These are phyloP conservation scores for Pristis pectinata DNA, from an alignment of 2,797 vertebrate species.

Conservation along the genomic window DNA sequence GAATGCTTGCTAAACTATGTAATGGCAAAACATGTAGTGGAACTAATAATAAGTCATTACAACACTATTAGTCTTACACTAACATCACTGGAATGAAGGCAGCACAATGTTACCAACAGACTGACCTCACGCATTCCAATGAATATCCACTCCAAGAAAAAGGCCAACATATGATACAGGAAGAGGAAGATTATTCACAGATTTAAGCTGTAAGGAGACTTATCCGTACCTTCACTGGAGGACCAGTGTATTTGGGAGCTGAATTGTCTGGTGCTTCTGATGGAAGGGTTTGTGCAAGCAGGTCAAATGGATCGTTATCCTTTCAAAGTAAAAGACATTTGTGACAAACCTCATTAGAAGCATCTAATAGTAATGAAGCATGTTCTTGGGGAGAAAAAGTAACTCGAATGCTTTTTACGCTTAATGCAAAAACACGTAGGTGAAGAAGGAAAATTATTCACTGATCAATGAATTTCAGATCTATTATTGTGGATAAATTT, in stretches of 20 bases:
- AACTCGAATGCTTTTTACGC: background rate
- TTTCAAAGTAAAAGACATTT: background rate
- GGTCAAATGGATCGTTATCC: background rate
- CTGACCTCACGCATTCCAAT: background rate
- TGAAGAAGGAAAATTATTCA: no score
- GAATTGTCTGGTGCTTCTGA: background rate
- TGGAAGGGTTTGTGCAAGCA: background rate
- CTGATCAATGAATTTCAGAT: no score
- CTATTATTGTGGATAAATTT: no score
- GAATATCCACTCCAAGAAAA: background rate
- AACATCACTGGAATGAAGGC: background rate
- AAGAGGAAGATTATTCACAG: background rate
- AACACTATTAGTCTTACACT: background rate
- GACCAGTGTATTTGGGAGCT: slow-evolving; percentile 8
- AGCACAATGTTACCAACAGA: background rate
- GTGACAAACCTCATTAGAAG: background rate
- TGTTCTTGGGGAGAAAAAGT: background rate
- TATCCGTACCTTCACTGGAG: background rate
- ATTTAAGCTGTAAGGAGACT: background rate
- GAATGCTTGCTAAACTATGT: no score
- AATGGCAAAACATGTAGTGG: background rate
- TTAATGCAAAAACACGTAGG: background rate
- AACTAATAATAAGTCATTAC: background rate
- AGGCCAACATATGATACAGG: background rate
- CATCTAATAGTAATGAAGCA: background rate